phyloP scores from a whole-genome alignment of 1,140 invertebrate species.

The Leucophenga varia region DNA sequence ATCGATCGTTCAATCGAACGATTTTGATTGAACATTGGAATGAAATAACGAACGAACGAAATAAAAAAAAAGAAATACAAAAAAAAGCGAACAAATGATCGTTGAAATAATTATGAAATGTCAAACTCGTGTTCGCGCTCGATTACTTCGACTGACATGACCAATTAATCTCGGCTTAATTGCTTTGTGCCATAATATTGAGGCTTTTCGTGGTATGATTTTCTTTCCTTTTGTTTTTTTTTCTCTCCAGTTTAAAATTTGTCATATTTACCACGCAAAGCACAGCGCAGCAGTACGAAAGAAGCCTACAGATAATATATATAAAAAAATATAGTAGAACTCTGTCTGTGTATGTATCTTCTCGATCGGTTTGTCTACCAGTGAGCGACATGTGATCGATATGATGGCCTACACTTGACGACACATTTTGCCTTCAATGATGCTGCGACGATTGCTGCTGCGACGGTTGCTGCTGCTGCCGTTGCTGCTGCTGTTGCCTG shows the following conservation, averaged over 20 bases:
- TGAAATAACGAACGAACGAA: too few relatives aligned
- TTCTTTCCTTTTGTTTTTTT: conserved; percentile 30
- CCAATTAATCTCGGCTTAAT: conserved; percentile 53
- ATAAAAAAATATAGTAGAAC: too few relatives aligned
- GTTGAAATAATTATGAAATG: conserved; percentile 53
- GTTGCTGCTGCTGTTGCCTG: neutral
- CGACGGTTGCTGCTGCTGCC: conserved; percentile 12
- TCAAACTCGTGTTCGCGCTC: conserved; percentile 53
- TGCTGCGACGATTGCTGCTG: neutral
- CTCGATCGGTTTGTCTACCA: too few relatives aligned
- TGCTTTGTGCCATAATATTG: conserved; percentile 49
- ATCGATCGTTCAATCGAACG: too few relatives aligned
- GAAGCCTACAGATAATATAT: too few relatives aligned
- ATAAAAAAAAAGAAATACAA: too few relatives aligned
- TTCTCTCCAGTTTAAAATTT: conserved; percentile 29
- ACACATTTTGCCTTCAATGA: too few relatives aligned
- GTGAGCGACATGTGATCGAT: conserved; percentile 40
- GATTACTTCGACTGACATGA: conserved; percentile 53
- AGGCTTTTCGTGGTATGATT: too few relatives aligned
- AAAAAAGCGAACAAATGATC: too few relatives aligned
- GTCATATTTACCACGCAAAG: conserved; percentile 41
- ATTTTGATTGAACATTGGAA: too few relatives aligned
- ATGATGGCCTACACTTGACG: conserved; percentile 7
- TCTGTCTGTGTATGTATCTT: conserved; percentile 4
- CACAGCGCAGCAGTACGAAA: too few relatives aligned